Evolutionary conservation across 1,140 invertebrate genomes (phyloP).

Genomic region (Eumaeus atala): DNA sequence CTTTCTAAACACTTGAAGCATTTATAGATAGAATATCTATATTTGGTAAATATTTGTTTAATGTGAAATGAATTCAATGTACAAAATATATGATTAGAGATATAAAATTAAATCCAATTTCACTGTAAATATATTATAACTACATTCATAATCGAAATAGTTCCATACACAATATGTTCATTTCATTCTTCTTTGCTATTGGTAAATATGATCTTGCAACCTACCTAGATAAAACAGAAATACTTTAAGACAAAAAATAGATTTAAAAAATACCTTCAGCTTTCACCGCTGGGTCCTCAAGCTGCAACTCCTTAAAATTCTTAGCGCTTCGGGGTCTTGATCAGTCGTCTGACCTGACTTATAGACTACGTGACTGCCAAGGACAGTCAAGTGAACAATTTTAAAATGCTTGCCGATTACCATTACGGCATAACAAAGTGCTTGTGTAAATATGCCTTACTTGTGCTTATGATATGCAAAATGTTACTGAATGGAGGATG

Average conservation of each 20-base stretch:
- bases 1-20: too few relatives aligned
- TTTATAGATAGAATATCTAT: neutral
- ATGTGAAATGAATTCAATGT: neutral
- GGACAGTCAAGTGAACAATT: constrained; percentile 73
- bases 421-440: constrained; percentile 42
- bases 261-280: constrained; percentile 73
- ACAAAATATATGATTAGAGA: neutral
- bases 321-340: constrained; percentile 66
- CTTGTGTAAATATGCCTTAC: constrained; percentile 35
- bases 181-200: constrained; percentile 5
- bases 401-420: constrained; percentile 67
- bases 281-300: constrained; percentile 60
- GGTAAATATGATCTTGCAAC: constrained; percentile 12
- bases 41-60: neutral
- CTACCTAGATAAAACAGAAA: constrained; percentile 40
- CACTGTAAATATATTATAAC: neutral
- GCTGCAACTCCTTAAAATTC: constrained; percentile 66
- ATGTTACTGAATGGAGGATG: constrained; percentile 25
- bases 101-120: neutral
- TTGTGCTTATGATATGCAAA: constrained; percentile 50
- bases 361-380: constrained; percentile 72
- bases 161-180: neutral
- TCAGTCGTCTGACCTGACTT: constrained; percentile 75
- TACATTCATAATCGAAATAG: constrained; percentile 3
- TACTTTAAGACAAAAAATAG: constrained; percentile 66